phyloP scores from a whole-genome alignment of 2,888 invertebrate species.

The Xylophagus ater region DNA sequence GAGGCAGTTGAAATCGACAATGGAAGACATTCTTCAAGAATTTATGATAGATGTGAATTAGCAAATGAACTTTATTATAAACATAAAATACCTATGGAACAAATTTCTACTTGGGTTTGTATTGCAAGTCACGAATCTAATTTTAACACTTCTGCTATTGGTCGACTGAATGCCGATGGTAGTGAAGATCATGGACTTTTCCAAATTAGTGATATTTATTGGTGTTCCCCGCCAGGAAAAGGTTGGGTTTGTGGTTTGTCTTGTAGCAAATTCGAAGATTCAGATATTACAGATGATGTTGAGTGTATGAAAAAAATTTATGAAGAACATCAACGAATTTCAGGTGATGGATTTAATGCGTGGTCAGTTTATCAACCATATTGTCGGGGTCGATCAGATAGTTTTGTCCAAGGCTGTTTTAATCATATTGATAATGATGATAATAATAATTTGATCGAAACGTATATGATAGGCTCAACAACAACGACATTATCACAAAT shows the following conservation, averaged over 20 bases:
- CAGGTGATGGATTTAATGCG: slow-evolving; percentile 55
- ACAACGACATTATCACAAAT: no score
- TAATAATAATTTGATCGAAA: no score
- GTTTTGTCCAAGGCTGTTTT: slow-evolving; percentile 20
- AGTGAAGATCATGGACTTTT: slow-evolving; percentile 61
- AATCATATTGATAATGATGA: no score
- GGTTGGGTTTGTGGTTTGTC: slow-evolving; percentile 50
- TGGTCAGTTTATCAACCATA: slow-evolving; percentile 31
- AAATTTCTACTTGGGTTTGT: slow-evolving; percentile 58
- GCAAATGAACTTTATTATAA: slow-evolving; percentile 49
- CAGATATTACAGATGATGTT: slow-evolving; percentile 59
- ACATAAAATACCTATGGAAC: slow-evolving; percentile 44
- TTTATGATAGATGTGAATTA: slow-evolving; percentile 59
- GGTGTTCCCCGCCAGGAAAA: slow-evolving; percentile 46
- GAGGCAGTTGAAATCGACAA: no score
- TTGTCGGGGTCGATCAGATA: slow-evolving; percentile 21
- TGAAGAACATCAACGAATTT: slow-evolving; percentile 51
- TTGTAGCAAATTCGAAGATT: slow-evolving; percentile 51
- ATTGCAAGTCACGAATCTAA: slow-evolving; percentile 60
- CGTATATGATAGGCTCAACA: no score
- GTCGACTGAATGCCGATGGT: slow-evolving; percentile 40
- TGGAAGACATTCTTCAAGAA: slow-evolving; percentile 26
- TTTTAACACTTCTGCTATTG: slow-evolving; percentile 53
- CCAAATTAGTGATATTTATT: slow-evolving; percentile 59
- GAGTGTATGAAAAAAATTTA: slow-evolving; percentile 52